Evolutionary conservation across 2,888 invertebrate species (phyloP), one percentile per base, ranked within the genome.

Genomic region (Drosophila pseudotakahashii): DNA sequence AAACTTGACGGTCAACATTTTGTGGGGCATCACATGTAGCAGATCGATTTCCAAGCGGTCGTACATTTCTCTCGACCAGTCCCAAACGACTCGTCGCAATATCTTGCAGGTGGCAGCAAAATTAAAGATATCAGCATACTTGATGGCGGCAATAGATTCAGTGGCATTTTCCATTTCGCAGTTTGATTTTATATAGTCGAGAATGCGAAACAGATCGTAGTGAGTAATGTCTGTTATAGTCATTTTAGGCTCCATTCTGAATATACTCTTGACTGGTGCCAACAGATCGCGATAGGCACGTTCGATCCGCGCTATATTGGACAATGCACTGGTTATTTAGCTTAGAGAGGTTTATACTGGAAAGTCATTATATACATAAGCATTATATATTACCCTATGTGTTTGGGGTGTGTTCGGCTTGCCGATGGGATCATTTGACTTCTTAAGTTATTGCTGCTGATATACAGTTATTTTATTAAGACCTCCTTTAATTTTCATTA

Each of bases 81-180:
- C 13, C 39, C 34, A 14, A 26, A 66, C 16, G 1, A 39, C 14
- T n/a, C 45, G 44, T 0, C 44, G 39, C 11, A 53, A 1, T 13
- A 6, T 34, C 26, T 10, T 39, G 64, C 47, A 34, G n/a, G 39
- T 16, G 34, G 2, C 11, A 6, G 64, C 64, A 1, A 66, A 41
- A 9, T 66, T 47, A 37, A 39, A 47, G 16, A 66, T 53, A 26
- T 66, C 64, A 4, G 13, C 34, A 41, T 66, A 66, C 11, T 64
- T 64, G 7, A 64, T n/a, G 16, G 13, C 0, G 1, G 7, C 1
- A 7, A 34, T 0, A 13, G 19, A 2, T 19, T 53, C 53, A 9
- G 19, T 9, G 13, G n/a, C 9, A 14, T 64, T 34, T 26, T 3
- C 4, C 2, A 2, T n/a, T 13, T 66, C 64, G 1, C 64, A 66